Conservation (phyloP, 1,140 invertebrate genomes). For the Orius insidiosus region DNA sequence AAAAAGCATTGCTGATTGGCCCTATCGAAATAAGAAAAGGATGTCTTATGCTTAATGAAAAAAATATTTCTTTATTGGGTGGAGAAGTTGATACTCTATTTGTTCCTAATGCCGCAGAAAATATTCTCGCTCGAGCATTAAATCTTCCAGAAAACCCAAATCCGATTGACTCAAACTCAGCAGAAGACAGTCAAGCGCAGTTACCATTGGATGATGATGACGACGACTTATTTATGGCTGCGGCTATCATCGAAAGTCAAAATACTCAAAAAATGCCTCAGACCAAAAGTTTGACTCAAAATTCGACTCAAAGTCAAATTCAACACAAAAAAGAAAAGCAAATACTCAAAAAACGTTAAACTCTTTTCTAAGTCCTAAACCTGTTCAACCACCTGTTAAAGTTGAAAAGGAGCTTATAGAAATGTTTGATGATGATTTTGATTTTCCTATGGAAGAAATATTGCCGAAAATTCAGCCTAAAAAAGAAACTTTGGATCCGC, state of each 20-base stretch:
- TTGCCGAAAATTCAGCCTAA: background rate
- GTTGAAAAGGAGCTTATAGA: background rate
- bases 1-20: slow-evolving; percentile 43
- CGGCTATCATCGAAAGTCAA: background rate
- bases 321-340: background rate
- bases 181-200: background rate
- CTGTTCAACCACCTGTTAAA: background rate
- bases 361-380: background rate
- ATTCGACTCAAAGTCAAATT: background rate
- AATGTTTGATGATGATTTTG: slow-evolving; percentile 12
- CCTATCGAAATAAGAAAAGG: slow-evolving; percentile 50
- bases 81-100: slow-evolving; percentile 53
- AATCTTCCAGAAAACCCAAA: slow-evolving; percentile 23
- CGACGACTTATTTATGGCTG: background rate
- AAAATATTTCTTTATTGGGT: slow-evolving; percentile 44
- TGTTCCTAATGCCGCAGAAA: slow-evolving; percentile 38
- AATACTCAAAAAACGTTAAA: background rate
- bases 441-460: slow-evolving; percentile 2
- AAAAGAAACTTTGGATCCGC: background rate
- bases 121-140: slow-evolving; percentile 38
- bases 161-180: background rate
- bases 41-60: slow-evolving; percentile 44
- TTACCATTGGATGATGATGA: slow-evolving; percentile 12
- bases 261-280: background rate
- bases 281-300: background rate